Conservation (phyloP, 2,888 invertebrate genomes). For the Sussaba pulchella region DNA sequence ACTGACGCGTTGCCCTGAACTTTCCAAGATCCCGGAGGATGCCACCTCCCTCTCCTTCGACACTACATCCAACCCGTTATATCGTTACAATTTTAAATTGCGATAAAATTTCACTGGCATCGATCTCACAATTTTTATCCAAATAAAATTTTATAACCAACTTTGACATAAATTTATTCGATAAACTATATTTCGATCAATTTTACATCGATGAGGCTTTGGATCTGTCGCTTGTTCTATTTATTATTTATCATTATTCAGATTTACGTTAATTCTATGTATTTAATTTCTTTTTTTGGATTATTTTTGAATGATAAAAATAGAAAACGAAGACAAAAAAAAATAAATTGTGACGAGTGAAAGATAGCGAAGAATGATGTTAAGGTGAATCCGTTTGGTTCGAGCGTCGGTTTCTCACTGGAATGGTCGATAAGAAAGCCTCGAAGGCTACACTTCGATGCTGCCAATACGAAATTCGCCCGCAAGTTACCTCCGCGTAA, state of each 20-base stretch:
- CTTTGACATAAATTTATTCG: too few relatives aligned
- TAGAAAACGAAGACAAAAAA: background rate
- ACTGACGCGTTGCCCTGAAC: conserved; percentile 60
- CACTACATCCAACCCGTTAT: background rate
- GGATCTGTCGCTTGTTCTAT: too few relatives aligned
- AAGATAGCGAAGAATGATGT: conserved; percentile 5
- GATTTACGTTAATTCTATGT: too few relatives aligned
- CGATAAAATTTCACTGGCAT: background rate
- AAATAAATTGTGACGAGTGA: background rate
- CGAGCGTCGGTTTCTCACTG: conserved; percentile 67
- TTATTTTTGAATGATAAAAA: background rate
- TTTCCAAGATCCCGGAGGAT: background rate
- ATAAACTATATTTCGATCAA: too few relatives aligned
- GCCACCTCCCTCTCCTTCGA: too few relatives aligned
- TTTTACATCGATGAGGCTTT: too few relatives aligned
- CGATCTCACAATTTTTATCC: background rate
- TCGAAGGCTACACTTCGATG: conserved; percentile 63
- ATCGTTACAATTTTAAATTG: background rate
- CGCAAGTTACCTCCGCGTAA: too few relatives aligned
- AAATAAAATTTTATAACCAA: too few relatives aligned
- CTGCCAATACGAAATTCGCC: conserved; percentile 30
- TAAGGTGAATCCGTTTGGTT: conserved; percentile 44
- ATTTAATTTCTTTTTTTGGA: too few relatives aligned
- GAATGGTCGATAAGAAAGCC: conserved; percentile 67
- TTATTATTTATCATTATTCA: too few relatives aligned